A percentile compares a stretch with the other conserved stretches of the same genome.
Conservation (phyloP, 1,140 invertebrate genomes). For the Cyclina sinensis region DNA sequence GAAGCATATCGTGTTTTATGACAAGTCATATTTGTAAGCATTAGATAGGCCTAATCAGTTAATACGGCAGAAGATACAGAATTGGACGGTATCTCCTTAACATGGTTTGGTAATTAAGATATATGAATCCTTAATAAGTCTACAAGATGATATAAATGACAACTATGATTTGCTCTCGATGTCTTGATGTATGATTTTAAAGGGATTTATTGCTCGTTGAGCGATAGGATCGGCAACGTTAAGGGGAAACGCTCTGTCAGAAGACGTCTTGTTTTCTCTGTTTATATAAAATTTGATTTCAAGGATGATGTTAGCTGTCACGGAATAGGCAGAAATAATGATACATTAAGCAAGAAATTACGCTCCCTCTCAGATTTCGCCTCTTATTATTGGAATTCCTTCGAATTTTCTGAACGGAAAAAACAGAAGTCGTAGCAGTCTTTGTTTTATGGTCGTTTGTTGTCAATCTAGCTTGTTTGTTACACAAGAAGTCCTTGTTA, state of each 20-base stretch:
- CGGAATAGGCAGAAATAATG: constrained; percentile 4
- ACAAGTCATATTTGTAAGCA: constrained; percentile 9
- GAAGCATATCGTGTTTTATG: neutral
- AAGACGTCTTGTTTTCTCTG: constrained; percentile 10
- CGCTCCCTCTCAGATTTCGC: neutral
- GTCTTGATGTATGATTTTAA: constrained; percentile 21
- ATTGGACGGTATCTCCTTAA: neutral
- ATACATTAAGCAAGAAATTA: constrained; percentile 15
- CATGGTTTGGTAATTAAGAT: constrained; percentile 33
- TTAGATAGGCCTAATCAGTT: constrained; percentile 21
- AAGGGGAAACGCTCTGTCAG: neutral
- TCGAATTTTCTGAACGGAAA: neutral
- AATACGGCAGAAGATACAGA: neutral
- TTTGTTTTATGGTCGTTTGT: too few species aligned
- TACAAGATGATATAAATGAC: constrained; percentile 50
- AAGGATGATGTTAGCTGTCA: neutral
- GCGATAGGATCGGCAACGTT: constrained; percentile 33
- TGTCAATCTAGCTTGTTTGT: too few species aligned
- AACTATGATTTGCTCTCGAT: neutral
- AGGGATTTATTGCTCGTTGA: constrained; percentile 1
- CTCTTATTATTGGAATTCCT: neutral
- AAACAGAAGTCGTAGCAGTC: neutral
- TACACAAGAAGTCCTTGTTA: too few species aligned
- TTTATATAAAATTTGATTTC: constrained; percentile 10
- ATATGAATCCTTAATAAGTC: constrained; percentile 37